A percentile compares a stretch with the other conserved stretches of the same genome.
Evolutionary conservation across 2,113 vertebrate genomes (phyloP).

Genomic region (Dasypus novemcinctus): DNA sequence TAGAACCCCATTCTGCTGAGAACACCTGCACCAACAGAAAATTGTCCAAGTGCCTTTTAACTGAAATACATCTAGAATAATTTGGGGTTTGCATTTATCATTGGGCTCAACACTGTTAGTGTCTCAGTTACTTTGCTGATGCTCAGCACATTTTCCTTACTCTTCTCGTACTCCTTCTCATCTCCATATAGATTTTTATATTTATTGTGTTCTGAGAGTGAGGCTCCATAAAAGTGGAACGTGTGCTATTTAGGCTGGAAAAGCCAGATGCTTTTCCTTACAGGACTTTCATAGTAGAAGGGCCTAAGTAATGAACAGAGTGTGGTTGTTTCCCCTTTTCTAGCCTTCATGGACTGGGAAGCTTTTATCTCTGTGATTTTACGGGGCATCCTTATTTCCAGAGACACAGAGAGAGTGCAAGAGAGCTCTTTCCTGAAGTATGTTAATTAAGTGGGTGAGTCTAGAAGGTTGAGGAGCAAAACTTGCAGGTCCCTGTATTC

Average conservation of each 20-base stretch:
- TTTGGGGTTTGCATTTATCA: neutral
- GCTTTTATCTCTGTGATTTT: neutral
- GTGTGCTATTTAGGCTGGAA: neutral
- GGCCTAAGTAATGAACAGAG: neutral
- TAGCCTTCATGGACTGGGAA: neutral
- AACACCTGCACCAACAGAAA: neutral
- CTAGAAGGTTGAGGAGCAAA: neutral
- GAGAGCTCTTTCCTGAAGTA: neutral
- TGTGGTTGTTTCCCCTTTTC: neutral
- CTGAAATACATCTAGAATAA: neutral
- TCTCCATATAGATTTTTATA: neutral
- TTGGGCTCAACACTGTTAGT: neutral
- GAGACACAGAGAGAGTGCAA: neutral
- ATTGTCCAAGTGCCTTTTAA: neutral
- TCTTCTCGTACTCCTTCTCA: neutral
- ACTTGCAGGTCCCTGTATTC: neutral
- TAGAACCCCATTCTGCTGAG: constrained; percentile 25
- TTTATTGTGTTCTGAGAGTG: neutral
- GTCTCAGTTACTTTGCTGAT: neutral
- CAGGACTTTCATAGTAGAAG: neutral
- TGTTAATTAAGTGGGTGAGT: neutral
- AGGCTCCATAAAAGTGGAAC: neutral
- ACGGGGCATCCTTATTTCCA: neutral
- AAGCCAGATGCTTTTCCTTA: neutral
- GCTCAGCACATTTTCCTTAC: neutral